Conservation (phyloP, 2,113 vertebrate species). For the Macrotus californicus region DNA sequence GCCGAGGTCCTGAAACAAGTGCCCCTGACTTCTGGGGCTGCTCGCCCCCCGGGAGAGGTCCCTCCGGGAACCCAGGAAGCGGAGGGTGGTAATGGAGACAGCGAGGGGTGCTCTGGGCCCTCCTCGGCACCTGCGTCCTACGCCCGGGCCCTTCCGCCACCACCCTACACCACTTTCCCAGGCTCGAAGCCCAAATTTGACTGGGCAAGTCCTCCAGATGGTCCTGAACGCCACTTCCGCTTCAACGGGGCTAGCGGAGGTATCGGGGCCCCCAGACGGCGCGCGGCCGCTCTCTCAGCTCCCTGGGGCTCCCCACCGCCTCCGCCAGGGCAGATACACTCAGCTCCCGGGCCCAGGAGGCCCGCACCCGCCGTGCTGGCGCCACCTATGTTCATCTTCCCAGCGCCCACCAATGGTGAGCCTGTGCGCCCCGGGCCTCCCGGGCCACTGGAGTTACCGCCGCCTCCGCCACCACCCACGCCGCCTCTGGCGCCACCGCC, state of each 20-base stretch:
- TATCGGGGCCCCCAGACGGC: conserved; percentile 48
- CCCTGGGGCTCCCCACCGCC: conserved; percentile 49
- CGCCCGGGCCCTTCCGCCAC: background rate
- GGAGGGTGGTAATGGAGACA: conserved; percentile 59
- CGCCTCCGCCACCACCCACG: background rate
- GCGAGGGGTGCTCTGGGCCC: conserved; percentile 24
- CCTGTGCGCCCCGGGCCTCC: background rate
- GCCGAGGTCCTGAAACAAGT: conserved; percentile 63
- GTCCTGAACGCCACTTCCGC: conserved; percentile 63
- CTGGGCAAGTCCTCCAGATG: conserved; percentile 60
- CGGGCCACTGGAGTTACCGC: background rate
- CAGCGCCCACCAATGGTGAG: conserved; percentile 50
- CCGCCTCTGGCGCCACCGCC: background rate
- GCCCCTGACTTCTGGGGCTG: background rate
- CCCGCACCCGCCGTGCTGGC: conserved; percentile 52
- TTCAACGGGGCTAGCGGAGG: conserved; percentile 53
- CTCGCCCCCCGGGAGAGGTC: conserved; percentile 5
- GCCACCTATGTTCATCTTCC: conserved; percentile 70
- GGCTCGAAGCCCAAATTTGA: conserved; percentile 69
- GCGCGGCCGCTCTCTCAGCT: conserved; percentile 24
- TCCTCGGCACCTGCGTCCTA: conserved; percentile 18
- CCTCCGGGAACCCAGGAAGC: conserved; percentile 30
- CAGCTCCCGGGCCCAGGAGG: background rate
- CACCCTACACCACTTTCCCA: conserved; percentile 60
- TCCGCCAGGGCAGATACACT: background rate